Conservation (phyloP, 92 coral and sea anemone genomes). For the Isaurus tuberculatus region DNA sequence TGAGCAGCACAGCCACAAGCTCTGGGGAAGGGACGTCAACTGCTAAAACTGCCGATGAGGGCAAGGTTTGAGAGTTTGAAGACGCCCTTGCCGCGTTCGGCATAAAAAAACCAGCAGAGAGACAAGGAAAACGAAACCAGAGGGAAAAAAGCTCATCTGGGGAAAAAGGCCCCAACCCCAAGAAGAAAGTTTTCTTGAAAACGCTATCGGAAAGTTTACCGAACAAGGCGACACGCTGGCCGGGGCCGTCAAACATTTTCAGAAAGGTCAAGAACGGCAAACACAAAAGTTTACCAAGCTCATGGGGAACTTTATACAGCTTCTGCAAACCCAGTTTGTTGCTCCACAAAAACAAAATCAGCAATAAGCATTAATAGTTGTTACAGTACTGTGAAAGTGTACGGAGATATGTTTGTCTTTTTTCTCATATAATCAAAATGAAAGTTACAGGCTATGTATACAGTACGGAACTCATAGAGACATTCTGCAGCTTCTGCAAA, state of each 20-base stretch:
- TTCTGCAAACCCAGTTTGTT: constrained; percentile 7
- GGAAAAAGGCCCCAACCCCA: constrained; percentile 19
- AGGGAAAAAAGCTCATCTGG: neutral
- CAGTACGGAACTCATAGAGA: neutral
- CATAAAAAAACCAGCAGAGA: constrained; percentile 3
- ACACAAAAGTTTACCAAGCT: constrained; percentile 2
- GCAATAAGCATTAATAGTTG: too few species aligned
- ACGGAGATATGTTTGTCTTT: neutral
- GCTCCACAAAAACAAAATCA: neutral
- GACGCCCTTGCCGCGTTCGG: constrained; percentile 31
- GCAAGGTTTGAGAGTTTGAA: neutral
- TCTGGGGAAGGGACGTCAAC: constrained; percentile 2
- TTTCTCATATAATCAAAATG: neutral
- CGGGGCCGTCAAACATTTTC: neutral
- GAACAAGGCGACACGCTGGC: neutral
- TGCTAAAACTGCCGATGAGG: neutral
- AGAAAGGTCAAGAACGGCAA: constrained; percentile 4
- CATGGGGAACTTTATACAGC: neutral
- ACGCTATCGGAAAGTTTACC: neutral
- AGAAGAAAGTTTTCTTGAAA: constrained; percentile 7
- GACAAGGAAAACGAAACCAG: too few species aligned
- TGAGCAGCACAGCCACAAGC: constrained; percentile 14
- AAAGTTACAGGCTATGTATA: constrained; percentile 5
- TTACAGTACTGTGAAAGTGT: too few species aligned
- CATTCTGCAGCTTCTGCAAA: constrained; percentile 4